Conservation (phyloP, 2,113 vertebrate species). For the Motacilla tschutschensis region DNA sequence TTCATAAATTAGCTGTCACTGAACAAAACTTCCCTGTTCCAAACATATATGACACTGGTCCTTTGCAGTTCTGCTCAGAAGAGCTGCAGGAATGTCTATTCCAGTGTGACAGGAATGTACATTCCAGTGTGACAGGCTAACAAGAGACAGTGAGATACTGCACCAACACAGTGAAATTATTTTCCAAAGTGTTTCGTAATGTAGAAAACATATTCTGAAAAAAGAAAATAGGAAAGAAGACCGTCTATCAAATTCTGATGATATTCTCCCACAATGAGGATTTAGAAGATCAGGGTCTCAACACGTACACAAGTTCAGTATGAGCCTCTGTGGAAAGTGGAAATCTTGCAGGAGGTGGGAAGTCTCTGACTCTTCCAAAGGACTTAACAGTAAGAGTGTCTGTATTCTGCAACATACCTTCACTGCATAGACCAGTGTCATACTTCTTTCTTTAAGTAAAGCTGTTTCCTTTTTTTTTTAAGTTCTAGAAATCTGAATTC, state of each 20-base stretch:
- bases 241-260: background rate
- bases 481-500: background rate
- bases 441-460: background rate
- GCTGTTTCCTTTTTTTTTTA: background rate
- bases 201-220: background rate
- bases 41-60: background rate
- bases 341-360: background rate
- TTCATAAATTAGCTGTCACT: background rate
- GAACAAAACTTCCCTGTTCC: background rate
- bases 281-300: background rate
- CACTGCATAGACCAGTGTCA: background rate
- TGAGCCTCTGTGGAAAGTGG: background rate
- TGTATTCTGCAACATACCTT: background rate
- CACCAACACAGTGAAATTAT: background rate
- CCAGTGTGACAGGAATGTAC: background rate
- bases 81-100: background rate
- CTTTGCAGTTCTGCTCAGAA: background rate
- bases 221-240: background rate
- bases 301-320: background rate
- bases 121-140: background rate
- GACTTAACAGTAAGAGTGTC: background rate
- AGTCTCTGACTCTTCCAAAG: background rate
- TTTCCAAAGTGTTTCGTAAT: background rate
- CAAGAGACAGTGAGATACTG: background rate
- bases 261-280: background rate